Evolutionary conservation across 2,797 vertebrate species (phyloP).

Genomic region (Neomorphus geoffroyi): DNA sequence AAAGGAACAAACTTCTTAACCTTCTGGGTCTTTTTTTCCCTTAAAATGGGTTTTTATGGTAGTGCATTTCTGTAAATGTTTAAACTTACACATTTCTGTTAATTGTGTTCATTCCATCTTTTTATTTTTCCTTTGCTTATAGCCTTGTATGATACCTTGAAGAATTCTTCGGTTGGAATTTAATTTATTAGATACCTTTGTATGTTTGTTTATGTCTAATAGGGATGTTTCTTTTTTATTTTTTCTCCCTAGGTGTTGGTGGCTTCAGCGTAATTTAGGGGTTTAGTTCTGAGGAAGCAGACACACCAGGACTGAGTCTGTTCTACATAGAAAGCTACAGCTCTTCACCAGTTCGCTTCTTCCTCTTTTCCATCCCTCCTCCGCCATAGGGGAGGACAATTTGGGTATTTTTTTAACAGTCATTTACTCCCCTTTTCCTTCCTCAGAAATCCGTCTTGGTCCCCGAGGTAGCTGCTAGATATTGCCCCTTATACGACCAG

Average conservation of each 20-base stretch:
- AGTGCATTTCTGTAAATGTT: not conserved
- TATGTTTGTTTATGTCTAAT: not conserved
- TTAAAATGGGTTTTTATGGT: not conserved
- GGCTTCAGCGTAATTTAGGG: constrained; percentile 39
- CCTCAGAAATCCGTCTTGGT: not conserved
- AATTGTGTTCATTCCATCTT: not conserved
- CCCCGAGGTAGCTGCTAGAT: not conserved
- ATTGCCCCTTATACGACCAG: not conserved
- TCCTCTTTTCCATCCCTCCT: not conserved
- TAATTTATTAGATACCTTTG: not conserved
- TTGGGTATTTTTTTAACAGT: not conserved
- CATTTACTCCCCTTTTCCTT: not conserved
- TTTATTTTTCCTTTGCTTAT: not conserved
- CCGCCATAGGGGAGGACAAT: not conserved
- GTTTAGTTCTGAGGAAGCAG: constrained; percentile 38
- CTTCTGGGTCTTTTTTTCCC: not conserved
- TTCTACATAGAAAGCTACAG: not conserved
- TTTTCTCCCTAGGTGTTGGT: constrained; percentile 37
- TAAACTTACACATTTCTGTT: not conserved
- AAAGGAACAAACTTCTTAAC: not conserved
- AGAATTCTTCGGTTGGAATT: not conserved
- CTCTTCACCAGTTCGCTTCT: not conserved
- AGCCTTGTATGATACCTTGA: not conserved
- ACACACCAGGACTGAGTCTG: not conserved
- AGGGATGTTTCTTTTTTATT: not conserved